These are phyloP conservation scores for Patiria miniata DNA, from an alignment of 35 echinoderm and acorn worm species.

Conservation along the genomic window DNA sequence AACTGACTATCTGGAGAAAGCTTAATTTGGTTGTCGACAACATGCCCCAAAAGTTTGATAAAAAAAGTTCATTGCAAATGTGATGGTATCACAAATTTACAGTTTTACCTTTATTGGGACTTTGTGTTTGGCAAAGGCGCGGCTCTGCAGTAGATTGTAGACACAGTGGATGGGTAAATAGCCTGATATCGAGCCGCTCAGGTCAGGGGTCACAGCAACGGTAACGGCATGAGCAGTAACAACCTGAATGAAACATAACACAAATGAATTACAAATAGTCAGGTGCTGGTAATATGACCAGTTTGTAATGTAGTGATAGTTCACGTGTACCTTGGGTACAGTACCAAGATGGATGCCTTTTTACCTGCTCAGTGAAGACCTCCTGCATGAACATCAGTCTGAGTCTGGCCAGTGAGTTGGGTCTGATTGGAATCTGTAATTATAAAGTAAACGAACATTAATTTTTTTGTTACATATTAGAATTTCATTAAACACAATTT, in stretches of 20 bases:
- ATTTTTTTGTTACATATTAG: too few relatives aligned
- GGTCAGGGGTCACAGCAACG: constrained; percentile 82
- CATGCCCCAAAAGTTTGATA: too few relatives aligned
- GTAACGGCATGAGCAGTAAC: constrained; percentile 98
- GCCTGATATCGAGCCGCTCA: constrained; percentile 75
- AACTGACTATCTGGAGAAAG: too few relatives aligned
- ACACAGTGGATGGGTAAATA: constrained; percentile 97
- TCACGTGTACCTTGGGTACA: not conserved
- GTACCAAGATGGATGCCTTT: not conserved
- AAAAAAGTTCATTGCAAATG: too few relatives aligned
- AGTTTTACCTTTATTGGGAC: constrained; percentile 94
- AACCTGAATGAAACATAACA: constrained; percentile 40
- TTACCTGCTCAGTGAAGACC: constrained; percentile 98
- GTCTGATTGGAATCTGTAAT: constrained; percentile 82
- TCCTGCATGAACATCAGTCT: constrained; percentile 97
- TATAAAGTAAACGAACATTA: not conserved
- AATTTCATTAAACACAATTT: too few relatives aligned
- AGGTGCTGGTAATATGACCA: not conserved
- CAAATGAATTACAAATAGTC: not conserved
- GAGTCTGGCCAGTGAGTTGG: constrained; percentile 90
- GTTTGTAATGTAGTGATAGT: not conserved
- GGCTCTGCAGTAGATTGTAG: constrained; percentile 90
- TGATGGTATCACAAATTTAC: too few relatives aligned
- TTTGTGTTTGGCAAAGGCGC: constrained; percentile 90
- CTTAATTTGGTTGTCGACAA: too few relatives aligned